These are phyloP conservation scores for Aplochiton taeniatus DNA, from an alignment of 2,797 vertebrate species.

Conservation along the genomic window DNA sequence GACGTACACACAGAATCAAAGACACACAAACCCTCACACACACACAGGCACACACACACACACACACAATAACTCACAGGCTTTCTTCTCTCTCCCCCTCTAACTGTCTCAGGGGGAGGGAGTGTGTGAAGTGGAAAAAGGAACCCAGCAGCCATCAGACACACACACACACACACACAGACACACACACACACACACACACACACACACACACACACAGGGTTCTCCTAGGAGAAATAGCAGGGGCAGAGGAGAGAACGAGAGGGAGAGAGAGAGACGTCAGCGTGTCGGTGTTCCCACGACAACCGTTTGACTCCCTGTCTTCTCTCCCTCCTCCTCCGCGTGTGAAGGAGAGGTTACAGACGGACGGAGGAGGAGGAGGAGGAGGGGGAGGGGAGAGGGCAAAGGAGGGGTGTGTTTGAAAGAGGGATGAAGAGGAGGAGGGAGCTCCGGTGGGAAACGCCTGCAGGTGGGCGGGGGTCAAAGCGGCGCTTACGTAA, in stretches of 20 bases:
- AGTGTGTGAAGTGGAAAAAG: slow-evolving; percentile 28
- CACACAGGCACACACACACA: slow-evolving; percentile 24
- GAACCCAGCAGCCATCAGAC: slow-evolving; percentile 48
- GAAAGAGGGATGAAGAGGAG: neutral
- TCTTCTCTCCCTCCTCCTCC: slow-evolving; percentile 4
- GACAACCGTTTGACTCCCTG: slow-evolving; percentile 50
- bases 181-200: too few relatives aligned
- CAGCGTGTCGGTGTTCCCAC: slow-evolving; percentile 52
- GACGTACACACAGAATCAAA: too few relatives aligned
- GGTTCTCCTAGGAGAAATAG: slow-evolving; percentile 38
- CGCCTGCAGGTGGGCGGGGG: too few relatives aligned
- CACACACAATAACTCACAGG: neutral
- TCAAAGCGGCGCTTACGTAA: too few relatives aligned
- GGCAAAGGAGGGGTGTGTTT: slow-evolving; percentile 10
- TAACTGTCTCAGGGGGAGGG: slow-evolving; percentile 1
- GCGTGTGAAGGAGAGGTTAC: slow-evolving; percentile 19
- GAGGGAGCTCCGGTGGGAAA: neutral
- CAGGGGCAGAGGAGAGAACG: slow-evolving; percentile 22
- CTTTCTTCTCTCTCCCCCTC: slow-evolving; percentile 15
- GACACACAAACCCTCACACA: slow-evolving; percentile 4
- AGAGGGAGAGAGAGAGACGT: slow-evolving; percentile 34
- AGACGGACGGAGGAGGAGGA: slow-evolving; percentile 18
- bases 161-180: slow-evolving; percentile 3
- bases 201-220: slow-evolving; percentile 12
- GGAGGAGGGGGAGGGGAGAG: neutral